These are phyloP conservation scores for Mionectes macconnelli DNA, from an alignment of 2,113 vertebrate species.

Conservation along the genomic window DNA sequence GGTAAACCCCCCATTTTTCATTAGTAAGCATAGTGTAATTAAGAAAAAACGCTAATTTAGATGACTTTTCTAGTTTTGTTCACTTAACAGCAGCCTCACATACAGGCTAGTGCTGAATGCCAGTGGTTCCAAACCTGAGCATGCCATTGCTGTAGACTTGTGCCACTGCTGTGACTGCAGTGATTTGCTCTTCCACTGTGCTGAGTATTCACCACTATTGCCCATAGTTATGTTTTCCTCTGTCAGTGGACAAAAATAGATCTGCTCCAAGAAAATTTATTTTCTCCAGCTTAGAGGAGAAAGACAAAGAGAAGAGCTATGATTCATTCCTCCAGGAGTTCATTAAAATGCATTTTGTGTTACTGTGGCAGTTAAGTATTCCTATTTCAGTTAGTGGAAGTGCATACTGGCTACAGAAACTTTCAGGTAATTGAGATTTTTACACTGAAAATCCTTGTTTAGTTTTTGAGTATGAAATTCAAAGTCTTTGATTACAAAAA, in stretches of 20 bases:
- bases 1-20: neutral
- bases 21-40: neutral
- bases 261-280: neutral
- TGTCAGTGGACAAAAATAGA: neutral
- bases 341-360: neutral
- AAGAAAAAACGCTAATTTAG: neutral
- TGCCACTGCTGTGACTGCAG: neutral
- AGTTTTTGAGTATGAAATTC: neutral
- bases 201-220: neutral
- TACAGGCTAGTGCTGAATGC: neutral
- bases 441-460: neutral
- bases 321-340: neutral
- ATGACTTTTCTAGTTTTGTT: neutral
- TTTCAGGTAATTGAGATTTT: neutral
- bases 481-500: neutral
- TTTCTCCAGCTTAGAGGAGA: neutral
- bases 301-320: neutral
- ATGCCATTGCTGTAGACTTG: neutral
- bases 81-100: fast-evolving
- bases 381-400: neutral
- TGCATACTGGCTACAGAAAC: neutral
- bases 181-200: neutral
- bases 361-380: neutral
- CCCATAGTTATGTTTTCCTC: neutral
- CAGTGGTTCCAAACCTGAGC: neutral